Conservation (phyloP, 2,113 vertebrate genomes). For the Dipodomys stephensi region DNA sequence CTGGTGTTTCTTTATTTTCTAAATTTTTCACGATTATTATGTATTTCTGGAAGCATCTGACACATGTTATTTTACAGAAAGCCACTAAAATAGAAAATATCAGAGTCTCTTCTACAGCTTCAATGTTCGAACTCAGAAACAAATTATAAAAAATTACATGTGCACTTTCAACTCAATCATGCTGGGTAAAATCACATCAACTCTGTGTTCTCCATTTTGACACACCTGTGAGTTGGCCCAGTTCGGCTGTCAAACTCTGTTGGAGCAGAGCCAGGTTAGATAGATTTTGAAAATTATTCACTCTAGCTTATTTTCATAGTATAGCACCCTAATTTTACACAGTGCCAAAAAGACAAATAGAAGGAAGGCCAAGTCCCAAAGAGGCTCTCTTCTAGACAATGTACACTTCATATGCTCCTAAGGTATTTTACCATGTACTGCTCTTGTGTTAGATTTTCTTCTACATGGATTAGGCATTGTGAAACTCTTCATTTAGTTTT, state of each 20-base stretch:
- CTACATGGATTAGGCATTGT: not conserved
- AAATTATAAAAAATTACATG: not conserved
- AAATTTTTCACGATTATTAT: not conserved
- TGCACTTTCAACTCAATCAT: not conserved
- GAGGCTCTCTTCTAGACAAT: not conserved
- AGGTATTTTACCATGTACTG: not conserved
- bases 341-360: not conserved
- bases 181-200: not conserved
- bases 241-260: not conserved
- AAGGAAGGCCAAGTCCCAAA: not conserved
- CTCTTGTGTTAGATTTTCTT: not conserved
- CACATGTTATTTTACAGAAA: not conserved
- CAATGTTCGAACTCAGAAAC: not conserved
- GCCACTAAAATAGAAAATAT: not conserved
- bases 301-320: not conserved
- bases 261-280: not conserved
- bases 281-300: not conserved
- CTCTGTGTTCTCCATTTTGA: not conserved
- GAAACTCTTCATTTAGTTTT: not conserved
- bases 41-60: not conserved
- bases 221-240: not conserved
- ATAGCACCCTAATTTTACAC: not conserved
- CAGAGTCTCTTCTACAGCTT: not conserved
- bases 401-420: not conserved
- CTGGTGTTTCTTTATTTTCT: not conserved